Base-by-base conservation (phyloP, 2,888 invertebrate species). In the Schizotus pectinicornis region DNA sequence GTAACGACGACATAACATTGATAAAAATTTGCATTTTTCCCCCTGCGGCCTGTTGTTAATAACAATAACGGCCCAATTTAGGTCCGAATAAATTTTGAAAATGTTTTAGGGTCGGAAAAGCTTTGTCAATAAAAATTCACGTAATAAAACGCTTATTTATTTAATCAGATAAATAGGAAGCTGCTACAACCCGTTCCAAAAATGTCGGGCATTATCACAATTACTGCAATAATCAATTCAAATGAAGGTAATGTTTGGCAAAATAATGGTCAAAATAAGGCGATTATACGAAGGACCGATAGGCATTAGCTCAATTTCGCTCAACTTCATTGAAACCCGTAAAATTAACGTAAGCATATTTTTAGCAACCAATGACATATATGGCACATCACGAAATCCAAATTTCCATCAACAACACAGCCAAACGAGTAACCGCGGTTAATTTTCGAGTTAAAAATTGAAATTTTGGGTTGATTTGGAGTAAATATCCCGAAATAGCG, bases 151-250 rank as follows among this genome's bases (percentile, higher is more conserved):
- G 56, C 56, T 62, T 62, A 62, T 63, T 62, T 65, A 63, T 63
- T 63, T 65, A 65, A 65, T 62, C 65, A 57, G 63, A 63, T 63
- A 65, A 62, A 66, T 63, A 66, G 60, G 62, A 64, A 59, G 63
- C 57, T 54, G 62, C 62, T 71, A 70, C 67, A 62, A 67, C 12
- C 66, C 67, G 46, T 71, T 63, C 72, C 70, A 64, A 71, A 71
- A 67, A 69, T 64, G 63, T 68, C 56, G 64, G 62, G 59, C 56
- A 45, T 56, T 55, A 60, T 49, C 35, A 53, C 62, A 59, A 61
- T 59, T 59, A 60, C 58, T 50, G 57, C 56, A 62, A 62, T 65
- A 64, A 69, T 71, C 69, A 71, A 72, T 71, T 72, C 67, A 67
- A 70, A 72, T 68, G 63, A 67, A 64, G 58, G 68, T 58, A 58